A percentile compares a stretch with the other conserved stretches of the same genome.
phyloP scores from a whole-genome alignment of 2,113 vertebrate genomes.

The Falco punctatus region DNA sequence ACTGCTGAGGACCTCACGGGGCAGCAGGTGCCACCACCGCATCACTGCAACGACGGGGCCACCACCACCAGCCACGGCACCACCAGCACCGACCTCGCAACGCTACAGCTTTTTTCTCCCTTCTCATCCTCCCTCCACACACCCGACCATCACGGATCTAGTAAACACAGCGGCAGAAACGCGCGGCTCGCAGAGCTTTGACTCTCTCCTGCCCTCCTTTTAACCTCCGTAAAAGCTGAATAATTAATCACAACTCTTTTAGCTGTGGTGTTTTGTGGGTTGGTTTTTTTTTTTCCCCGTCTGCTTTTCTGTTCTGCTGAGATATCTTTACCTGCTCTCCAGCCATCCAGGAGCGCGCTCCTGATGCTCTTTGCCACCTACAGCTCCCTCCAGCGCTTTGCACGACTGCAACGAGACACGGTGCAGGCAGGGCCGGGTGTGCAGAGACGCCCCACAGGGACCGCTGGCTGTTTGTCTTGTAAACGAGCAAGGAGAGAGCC shows the following conservation, averaged over 20 bases:
- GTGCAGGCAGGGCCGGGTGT: background rate
- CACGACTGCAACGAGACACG: too few relatives aligned
- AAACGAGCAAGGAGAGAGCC: background rate
- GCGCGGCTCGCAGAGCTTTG: background rate
- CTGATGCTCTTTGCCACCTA: background rate
- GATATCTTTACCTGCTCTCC: background rate
- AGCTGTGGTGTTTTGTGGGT: too few relatives aligned
- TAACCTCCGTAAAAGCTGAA: background rate
- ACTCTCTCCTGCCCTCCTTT: background rate
- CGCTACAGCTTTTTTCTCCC: background rate
- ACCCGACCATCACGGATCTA: rapidly evolving
- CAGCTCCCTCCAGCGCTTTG: background rate
- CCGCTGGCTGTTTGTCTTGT: background rate
- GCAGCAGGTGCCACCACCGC: background rate
- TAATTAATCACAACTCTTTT: background rate
- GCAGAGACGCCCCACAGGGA: background rate
- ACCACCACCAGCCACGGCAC: background rate
- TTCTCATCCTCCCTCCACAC: background rate
- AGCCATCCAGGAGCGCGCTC: background rate
- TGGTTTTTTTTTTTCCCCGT: background rate
- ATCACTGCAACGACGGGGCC: background rate
- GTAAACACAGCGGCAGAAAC: background rate
- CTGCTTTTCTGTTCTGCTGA: background rate
- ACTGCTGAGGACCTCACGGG: background rate
- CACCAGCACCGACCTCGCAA: background rate